Evolutionary conservation across 2,797 vertebrate species (phyloP), one percentile per base, ranked within the genome.

Genomic region (Cyclopterus lumpus): DNA sequence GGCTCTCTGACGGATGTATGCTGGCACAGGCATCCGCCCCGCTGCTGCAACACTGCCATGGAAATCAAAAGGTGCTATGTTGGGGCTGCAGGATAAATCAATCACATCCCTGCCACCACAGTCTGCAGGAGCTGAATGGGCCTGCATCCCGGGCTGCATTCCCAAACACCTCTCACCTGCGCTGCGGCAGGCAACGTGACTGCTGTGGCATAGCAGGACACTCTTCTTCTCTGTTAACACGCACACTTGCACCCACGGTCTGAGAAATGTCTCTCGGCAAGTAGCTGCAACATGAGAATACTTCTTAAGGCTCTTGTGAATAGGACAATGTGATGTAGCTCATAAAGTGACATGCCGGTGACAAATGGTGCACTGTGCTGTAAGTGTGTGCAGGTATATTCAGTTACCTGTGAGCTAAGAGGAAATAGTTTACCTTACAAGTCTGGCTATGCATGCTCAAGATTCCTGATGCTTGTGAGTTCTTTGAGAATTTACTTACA

Each of bases 111-210:
- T 10, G 74, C 82, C 78, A 72, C 70, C 87, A 89, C 92, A 87
- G 89, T 92, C 89, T 85, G 78, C 74, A 85, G 86, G 74, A 91
- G 83, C 85, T 93, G 93, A 93, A 93, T 93, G 88, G 67, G 62
- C 93, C 91, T 89, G 89, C 91, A 92, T 92, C 62, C n/a, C 4
- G 69, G 72, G 34, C 74, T 40, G 84, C 91, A 90, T 92, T 91
- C 86, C 86, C 86, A 84, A 91, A 75, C 87, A 40, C 51, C 57
- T 72, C 89, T 90, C 90, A 92, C 90, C 90, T 90, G 90, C n/a
- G 2, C 71, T 14, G 80, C 34, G 10, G 15, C 60, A 75, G n/a
- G 49, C 65, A 42, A 76, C 68, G 3, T 55, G 85, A 68, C 78
- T 85, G 86, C 82, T 80, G 62, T 79, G 79, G 72, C 75, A 82